These are phyloP conservation scores for Folsomia candida DNA, from an alignment of 2,888 invertebrate species.

Conservation along the genomic window DNA sequence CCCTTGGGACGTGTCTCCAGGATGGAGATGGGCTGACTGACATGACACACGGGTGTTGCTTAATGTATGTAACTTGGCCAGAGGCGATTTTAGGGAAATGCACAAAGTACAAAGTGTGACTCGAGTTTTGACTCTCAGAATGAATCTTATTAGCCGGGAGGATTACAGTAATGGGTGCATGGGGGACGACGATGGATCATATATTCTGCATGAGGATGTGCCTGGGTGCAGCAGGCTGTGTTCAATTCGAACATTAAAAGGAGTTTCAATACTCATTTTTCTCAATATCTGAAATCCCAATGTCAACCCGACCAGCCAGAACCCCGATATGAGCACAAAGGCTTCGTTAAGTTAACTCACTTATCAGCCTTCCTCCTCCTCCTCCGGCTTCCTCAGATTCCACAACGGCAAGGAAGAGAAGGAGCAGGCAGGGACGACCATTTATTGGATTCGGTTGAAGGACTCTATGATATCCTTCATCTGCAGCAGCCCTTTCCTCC, in stretches of 20 bases:
- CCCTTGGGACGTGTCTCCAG: conserved; percentile 11
- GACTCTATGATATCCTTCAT: background rate
- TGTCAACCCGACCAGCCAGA: background rate
- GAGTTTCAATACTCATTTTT: background rate
- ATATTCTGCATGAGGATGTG: too few relatives aligned
- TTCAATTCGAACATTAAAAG: background rate
- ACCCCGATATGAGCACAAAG: background rate
- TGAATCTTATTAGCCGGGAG: conserved; percentile 21
- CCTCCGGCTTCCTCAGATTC: background rate
- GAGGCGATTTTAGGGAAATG: conserved; percentile 21
- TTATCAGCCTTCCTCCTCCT: background rate
- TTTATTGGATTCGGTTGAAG: background rate
- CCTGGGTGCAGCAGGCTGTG: too few relatives aligned
- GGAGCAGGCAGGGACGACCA: background rate
- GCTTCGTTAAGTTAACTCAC: conserved; percentile 3
- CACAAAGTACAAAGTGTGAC: conserved; percentile 10
- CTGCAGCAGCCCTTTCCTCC: background rate
- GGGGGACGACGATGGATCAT: background rate
- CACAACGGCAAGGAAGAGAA: background rate
- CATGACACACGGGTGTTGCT: conserved; percentile 19
- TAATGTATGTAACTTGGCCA: conserved; percentile 22
- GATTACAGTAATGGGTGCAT: conserved; percentile 10
- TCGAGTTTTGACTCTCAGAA: conserved; percentile 22
- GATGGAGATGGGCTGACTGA: conserved; percentile 20
- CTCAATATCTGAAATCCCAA: background rate